Percentiles rank a stretch among this genome's conserved stretches.
Evolutionary conservation across 2,888 invertebrate genomes (phyloP).

Genomic region (Calameuta filiformis): DNA sequence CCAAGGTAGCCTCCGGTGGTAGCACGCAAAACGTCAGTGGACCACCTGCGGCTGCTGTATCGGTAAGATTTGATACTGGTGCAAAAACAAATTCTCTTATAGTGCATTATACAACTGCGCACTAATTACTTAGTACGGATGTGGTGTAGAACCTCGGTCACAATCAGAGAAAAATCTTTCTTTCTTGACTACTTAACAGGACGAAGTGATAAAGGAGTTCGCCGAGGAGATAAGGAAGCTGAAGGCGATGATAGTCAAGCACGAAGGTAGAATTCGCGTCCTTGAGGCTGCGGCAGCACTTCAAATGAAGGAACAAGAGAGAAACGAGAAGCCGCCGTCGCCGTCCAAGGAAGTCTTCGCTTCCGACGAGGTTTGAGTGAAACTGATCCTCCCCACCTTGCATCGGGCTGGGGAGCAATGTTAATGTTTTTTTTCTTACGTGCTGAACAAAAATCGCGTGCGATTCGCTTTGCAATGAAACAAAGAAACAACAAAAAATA

Average conservation of each 20-base stretch:
- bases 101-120: background rate
- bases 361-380: slow-evolving; percentile 61
- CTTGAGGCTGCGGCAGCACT: slow-evolving; percentile 75
- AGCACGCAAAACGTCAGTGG: background rate
- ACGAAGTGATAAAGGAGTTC: slow-evolving; percentile 84
- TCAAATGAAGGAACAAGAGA: slow-evolving; percentile 63
- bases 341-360: slow-evolving; percentile 57
- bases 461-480: slow-evolving; percentile 29
- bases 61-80: slow-evolving; percentile 38
- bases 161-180: background rate
- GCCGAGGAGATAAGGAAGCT: slow-evolving; percentile 91
- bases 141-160: background rate
- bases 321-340: slow-evolving; percentile 58
- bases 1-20: slow-evolving; percentile 52
- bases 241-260: slow-evolving; percentile 94
- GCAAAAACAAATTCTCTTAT: background rate
- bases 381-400: slow-evolving; percentile 10
- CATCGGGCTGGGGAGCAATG: slow-evolving; percentile 1
- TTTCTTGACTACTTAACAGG: slow-evolving; percentile 65
- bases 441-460: slow-evolving; percentile 36
- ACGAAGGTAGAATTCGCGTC: slow-evolving; percentile 87
- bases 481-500: background rate
- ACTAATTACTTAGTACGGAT: background rate
- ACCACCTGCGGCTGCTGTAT: slow-evolving; percentile 39
- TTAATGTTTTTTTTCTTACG: slow-evolving; percentile 2